Evolutionary conservation across 2,113 vertebrate species (phyloP), one percentile per base, ranked within the genome.

Genomic region (Girardinichthys multiradiatus): DNA sequence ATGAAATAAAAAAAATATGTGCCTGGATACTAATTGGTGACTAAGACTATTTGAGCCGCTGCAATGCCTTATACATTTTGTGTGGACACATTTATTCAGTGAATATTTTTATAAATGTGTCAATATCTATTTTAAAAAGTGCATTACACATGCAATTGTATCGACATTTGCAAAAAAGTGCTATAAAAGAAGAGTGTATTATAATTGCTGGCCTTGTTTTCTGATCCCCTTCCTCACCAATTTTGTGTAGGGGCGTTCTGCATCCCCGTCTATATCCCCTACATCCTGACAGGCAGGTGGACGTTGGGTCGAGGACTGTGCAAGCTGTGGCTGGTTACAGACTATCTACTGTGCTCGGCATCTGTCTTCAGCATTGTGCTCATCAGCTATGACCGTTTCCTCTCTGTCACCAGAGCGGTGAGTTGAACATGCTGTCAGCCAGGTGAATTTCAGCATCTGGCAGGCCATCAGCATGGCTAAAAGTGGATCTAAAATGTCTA

Each of bases 341-440:
- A 98, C 90, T 96, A 98, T 83, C 91, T 97, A 5, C 51, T 97
- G 70, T 97, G 96, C 48, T 91, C 96, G 15, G 92, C 96, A 0
- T 98, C 97, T 3, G 96, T 95, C 71, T 97, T 97, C 85, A 98
- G 86, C 89, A 94, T 98, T 1, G 95, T 97, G 65, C 96, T 97
- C 70, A 97, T 98, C 93, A 98, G 96, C 89, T 97, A 96, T 0
- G 96, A 98, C 86, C 95, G 95, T 57, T 98, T 96, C 86, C 92
- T 96, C 73, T 97, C 95, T 19, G 96, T 97, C 87, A 98, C 95
- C 2, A 94, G 95, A 80, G 96, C 96, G 64, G 97, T 98, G 93
- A 97, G 97, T 94, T 72, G 45, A 80, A 68, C 31, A 15, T 54
- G 39, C 26, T 48, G 19, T 45, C 15, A 63, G 33, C 11, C 60